phyloP scores from a whole-genome alignment of 2,888 invertebrate genomes.

The Pseudolycoriella hygida region DNA sequence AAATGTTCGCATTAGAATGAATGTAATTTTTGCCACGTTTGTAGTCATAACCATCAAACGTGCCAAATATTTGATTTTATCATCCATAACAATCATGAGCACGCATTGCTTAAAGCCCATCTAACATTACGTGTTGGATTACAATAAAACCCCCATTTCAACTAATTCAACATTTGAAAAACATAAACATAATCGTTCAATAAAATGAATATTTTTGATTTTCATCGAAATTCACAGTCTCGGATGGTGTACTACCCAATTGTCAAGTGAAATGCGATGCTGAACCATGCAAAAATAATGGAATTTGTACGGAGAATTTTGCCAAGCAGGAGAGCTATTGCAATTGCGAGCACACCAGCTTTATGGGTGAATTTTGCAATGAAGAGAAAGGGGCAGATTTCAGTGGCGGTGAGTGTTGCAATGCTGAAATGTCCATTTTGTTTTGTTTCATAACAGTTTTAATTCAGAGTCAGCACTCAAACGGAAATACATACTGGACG shows the following conservation, averaged over 20 bases:
- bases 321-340: constrained; percentile 70
- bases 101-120: no score
- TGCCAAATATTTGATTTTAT: no score
- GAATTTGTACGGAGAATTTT: constrained; percentile 78
- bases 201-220: neutral
- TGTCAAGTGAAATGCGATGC: constrained; percentile 83
- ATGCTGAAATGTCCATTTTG: no score
- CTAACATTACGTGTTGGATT: no score
- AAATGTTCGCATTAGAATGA: no score
- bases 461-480: constrained; percentile 52
- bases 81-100: no score
- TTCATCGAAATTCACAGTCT: constrained; percentile 23
- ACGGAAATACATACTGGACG: constrained; percentile 53
- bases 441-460: no score
- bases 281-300: constrained; percentile 73
- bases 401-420: constrained; percentile 40
- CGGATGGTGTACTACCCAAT: constrained; percentile 54
- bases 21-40: no score
- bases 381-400: constrained; percentile 84
- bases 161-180: no score
- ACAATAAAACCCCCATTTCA: no score
- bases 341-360: constrained; percentile 77
- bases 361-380: constrained; percentile 72
- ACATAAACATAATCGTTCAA: neutral
- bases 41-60: no score